These are phyloP conservation scores for Bombus waltoni DNA, from an alignment of 1,140 invertebrate species.

Conservation along the genomic window DNA sequence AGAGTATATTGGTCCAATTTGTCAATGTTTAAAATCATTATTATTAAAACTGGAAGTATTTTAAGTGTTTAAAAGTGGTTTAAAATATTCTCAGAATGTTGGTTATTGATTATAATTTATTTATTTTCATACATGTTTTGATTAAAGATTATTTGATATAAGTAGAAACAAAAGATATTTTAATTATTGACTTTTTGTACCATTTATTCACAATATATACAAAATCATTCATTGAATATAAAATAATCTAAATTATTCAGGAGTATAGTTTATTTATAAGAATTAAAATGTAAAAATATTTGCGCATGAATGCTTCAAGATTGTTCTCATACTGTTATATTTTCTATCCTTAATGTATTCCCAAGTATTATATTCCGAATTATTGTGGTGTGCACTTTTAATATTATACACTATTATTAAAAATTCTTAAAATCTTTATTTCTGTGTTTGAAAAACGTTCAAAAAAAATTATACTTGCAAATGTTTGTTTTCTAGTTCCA, in stretches of 20 bases:
- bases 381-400: constrained; percentile 81
- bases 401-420: not conserved
- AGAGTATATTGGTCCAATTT: not conserved
- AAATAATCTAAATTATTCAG: constrained; percentile 1
- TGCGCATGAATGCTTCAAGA: constrained; percentile 63
- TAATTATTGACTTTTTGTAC: not conserved
- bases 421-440: not conserved
- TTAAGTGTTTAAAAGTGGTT: not conserved
- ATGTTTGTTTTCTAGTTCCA: constrained; percentile 37
- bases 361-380: constrained; percentile 86
- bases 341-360: constrained; percentile 66
- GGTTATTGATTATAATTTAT: not conserved
- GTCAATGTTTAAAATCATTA: not conserved
- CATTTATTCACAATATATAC: not conserved
- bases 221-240: not conserved
- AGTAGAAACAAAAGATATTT: not conserved
- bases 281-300: constrained; percentile 39
- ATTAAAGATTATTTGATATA: not conserved
- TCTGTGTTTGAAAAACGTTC: not conserved
- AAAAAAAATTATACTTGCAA: not conserved
- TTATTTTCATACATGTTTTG: not conserved
- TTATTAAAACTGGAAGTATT: not conserved
- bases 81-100: not conserved
- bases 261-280: constrained; percentile 19
- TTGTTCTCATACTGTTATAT: constrained; percentile 65